phyloP scores from a whole-genome alignment of 1,140 invertebrate species.

The Philopotamus ludificatus region DNA sequence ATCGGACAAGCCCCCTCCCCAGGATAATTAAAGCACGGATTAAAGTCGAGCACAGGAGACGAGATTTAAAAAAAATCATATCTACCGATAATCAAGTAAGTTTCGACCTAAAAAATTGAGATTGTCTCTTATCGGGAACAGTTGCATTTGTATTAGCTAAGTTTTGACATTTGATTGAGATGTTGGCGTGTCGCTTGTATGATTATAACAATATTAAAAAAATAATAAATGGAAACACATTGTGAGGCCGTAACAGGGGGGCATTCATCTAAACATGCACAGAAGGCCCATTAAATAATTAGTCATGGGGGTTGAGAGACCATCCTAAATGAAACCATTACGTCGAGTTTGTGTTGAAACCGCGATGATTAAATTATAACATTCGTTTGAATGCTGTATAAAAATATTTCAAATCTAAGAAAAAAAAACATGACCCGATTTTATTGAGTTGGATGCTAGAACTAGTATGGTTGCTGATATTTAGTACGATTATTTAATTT shows the following conservation, averaged over 20 bases:
- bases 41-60: slow-evolving; percentile 21
- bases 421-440: too few species aligned
- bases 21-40: slow-evolving; percentile 29
- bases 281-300: slow-evolving; percentile 36
- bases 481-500: slow-evolving; percentile 3
- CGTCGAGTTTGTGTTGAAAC: not conserved
- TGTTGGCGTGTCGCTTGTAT: slow-evolving; percentile 35
- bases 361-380: not conserved
- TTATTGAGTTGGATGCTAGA: not conserved
- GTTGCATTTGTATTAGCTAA: too few species aligned
- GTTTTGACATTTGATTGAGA: slow-evolving; percentile 41
- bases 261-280: too few species aligned
- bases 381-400: too few species aligned
- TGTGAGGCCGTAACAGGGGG: slow-evolving; percentile 10
- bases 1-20: slow-evolving; percentile 9
- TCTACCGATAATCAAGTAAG: not conserved
- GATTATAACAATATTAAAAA: too few species aligned
- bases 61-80: slow-evolving; percentile 30
- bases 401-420: too few species aligned
- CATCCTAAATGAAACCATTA: slow-evolving; percentile 7
- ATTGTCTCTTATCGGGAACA: too few species aligned
- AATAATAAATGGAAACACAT: slow-evolving; percentile 31
- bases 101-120: not conserved
- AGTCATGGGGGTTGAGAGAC: slow-evolving; percentile 20
- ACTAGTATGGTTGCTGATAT: not conserved